Percentiles rank a stretch among this genome's conserved stretches.
phyloP scores from a whole-genome alignment of 2,113 vertebrate genomes.

The Thryonomys swinderianus region DNA sequence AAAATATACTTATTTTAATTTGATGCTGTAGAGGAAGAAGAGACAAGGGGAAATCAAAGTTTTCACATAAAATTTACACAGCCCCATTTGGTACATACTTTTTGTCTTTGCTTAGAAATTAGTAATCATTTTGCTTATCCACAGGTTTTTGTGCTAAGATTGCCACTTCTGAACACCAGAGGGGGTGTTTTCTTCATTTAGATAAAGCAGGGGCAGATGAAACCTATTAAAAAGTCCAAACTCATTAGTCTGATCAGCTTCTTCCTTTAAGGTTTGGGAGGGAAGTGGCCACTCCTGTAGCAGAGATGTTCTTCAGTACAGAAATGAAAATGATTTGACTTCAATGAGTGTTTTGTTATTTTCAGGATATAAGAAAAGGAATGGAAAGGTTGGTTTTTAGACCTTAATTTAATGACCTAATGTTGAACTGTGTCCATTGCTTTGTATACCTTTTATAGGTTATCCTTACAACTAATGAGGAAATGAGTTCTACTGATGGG shows the following conservation, averaged over 20 bases:
- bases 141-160: neutral
- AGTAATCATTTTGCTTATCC: neutral
- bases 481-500: slow-evolving; percentile 42
- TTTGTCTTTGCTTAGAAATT: slow-evolving; percentile 22
- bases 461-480: slow-evolving; percentile 27
- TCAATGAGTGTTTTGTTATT: slow-evolving; percentile 10
- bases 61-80: neutral
- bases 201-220: neutral
- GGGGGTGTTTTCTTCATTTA: slow-evolving; percentile 16
- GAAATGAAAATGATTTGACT: slow-evolving; percentile 23
- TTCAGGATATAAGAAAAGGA: slow-evolving; percentile 35
- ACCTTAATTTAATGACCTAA: slow-evolving; percentile 57
- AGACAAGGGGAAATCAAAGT: neutral
- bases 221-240: neutral
- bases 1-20: slow-evolving; percentile 38
- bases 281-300: neutral
- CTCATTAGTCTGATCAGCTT: slow-evolving; percentile 4
- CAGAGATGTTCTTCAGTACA: neutral
- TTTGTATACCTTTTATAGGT: slow-evolving; percentile 37
- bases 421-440: neutral
- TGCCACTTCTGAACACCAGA: neutral
- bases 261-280: neutral
- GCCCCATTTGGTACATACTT: neutral
- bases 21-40: neutral
- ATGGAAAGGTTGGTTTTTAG: slow-evolving; percentile 30